Conservation (phyloP, 2,113 vertebrate species). For the Neogobius melanostomus region DNA sequence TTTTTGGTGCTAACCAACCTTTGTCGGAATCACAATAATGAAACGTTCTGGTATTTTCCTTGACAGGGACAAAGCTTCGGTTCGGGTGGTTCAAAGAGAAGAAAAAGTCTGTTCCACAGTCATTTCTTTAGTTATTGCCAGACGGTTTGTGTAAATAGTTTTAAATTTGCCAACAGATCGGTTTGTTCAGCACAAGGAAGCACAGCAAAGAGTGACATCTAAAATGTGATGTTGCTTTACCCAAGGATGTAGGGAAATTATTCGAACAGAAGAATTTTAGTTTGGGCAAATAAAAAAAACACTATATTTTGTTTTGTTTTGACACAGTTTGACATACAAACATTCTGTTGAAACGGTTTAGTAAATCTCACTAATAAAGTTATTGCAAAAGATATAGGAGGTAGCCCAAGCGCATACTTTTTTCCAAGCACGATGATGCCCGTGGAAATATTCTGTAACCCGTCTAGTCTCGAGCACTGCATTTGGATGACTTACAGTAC, state of each 20-base stretch:
- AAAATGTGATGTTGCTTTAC: background rate
- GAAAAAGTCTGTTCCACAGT: conserved; percentile 29
- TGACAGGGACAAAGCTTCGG: conserved; percentile 30
- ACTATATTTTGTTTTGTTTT: no score
- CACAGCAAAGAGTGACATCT: background rate
- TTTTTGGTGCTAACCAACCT: conserved; percentile 17
- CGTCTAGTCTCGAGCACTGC: background rate
- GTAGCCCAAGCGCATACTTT: no score
- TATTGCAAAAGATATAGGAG: no score
- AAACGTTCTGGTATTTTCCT: conserved; percentile 43
- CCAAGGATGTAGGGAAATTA: conserved; percentile 10
- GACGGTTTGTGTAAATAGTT: conserved; percentile 13
- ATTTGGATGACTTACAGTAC: no score
- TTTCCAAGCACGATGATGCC: background rate
- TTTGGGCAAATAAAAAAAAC: background rate
- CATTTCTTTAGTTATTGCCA: conserved; percentile 19
- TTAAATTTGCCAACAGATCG: conserved; percentile 34
- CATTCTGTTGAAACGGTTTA: no score
- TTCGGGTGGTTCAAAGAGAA: conserved; percentile 35
- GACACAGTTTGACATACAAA: no score
- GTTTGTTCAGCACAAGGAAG: conserved; percentile 25
- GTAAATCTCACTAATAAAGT: no score
- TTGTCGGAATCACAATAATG: conserved; percentile 17
- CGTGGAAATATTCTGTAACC: background rate
- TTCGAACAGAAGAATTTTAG: conserved; percentile 16